These are phyloP conservation scores for Chrysoperla carnea DNA, from an alignment of 1,140 invertebrate genomes.

Conservation along the genomic window DNA sequence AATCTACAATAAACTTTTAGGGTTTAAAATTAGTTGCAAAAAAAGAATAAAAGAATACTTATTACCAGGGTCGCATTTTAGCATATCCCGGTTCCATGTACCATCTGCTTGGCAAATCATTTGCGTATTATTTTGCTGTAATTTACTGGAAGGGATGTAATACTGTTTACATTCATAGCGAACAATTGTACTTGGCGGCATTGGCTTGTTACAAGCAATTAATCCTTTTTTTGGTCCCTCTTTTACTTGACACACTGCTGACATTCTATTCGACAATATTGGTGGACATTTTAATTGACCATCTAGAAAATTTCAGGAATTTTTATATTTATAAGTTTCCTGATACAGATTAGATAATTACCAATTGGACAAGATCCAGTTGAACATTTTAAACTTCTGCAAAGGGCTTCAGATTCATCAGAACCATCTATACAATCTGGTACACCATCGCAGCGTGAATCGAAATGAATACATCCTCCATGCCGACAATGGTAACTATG, in stretches of 20 bases:
- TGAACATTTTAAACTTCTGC: slow-evolving; percentile 4
- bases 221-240: slow-evolving; percentile 14
- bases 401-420: slow-evolving; percentile 29
- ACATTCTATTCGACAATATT: slow-evolving; percentile 1
- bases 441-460: slow-evolving; percentile 25
- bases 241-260: slow-evolving; percentile 11
- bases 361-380: not conserved
- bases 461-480: slow-evolving; percentile 28
- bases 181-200: slow-evolving; percentile 16
- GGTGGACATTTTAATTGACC: slow-evolving; percentile 4
- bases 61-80: slow-evolving; percentile 18
- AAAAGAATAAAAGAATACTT: not conserved
- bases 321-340: not conserved
- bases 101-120: slow-evolving; percentile 21
- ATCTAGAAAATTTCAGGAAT: not conserved
- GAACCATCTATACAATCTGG: slow-evolving; percentile 37
- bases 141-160: slow-evolving; percentile 11
- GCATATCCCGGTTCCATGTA: slow-evolving; percentile 20
- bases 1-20: slow-evolving; percentile 8
- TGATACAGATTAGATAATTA: not conserved
- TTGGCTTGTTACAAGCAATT: slow-evolving; percentile 14
- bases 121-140: slow-evolving; percentile 9
- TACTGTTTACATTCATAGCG: slow-evolving; percentile 18
- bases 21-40: too few species aligned
- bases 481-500: slow-evolving; percentile 27